phyloP scores from a whole-genome alignment of 1,140 invertebrate species.

The Rhopalosiphum maidis region DNA sequence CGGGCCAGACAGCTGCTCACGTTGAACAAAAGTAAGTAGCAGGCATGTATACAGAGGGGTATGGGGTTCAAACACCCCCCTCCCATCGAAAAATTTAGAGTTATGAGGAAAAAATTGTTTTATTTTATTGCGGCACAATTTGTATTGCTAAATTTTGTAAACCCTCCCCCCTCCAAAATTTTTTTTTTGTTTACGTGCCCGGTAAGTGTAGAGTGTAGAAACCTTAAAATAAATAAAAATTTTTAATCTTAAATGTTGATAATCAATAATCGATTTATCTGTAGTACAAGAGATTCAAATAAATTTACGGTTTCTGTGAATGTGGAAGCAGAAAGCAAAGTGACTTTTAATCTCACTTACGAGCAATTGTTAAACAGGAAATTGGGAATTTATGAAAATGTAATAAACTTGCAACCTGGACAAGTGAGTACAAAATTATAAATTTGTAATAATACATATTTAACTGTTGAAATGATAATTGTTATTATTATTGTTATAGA shows the following conservation, averaged over 20 bases:
- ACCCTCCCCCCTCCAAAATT: no score
- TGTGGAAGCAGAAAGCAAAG: slow-evolving; percentile 68
- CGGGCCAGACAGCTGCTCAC: slow-evolving; percentile 70
- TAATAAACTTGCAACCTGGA: slow-evolving; percentile 70
- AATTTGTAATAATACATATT: background rate
- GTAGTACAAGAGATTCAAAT: slow-evolving; percentile 71
- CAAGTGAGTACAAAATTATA: slow-evolving; percentile 60
- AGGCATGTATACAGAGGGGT: no score
- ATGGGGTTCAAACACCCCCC: no score
- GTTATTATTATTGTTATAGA: slow-evolving; percentile 60
- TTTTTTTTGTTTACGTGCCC: no score
- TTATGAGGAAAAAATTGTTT: no score
- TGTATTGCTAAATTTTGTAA: no score
- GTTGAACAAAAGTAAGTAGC: slow-evolving; percentile 65
- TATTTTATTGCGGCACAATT: no score
- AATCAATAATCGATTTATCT: background rate
- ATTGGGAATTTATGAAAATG: slow-evolving; percentile 69
- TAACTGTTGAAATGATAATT: background rate
- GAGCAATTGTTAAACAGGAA: slow-evolving; percentile 70
- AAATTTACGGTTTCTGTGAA: slow-evolving; percentile 71
- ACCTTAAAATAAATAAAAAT: background rate
- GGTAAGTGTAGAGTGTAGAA: background rate
- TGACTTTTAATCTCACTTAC: slow-evolving; percentile 71
- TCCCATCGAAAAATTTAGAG: no score
- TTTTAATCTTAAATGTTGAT: background rate